These are phyloP conservation scores for Atherinomorus stipes DNA, from an alignment of 2,113 vertebrate genomes.

Conservation along the genomic window DNA sequence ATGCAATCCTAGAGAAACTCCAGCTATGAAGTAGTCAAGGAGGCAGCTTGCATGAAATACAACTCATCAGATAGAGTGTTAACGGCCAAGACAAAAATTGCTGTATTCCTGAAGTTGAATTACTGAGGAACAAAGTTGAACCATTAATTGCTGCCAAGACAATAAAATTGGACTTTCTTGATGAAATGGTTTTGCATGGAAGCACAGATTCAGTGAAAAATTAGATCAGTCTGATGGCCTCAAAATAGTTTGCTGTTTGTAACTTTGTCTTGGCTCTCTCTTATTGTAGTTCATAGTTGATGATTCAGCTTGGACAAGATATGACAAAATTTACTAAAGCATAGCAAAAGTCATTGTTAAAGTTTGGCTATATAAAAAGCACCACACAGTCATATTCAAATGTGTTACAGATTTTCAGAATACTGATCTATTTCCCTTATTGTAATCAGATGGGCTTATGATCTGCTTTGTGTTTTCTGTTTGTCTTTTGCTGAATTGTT, in stretches of 20 bases:
- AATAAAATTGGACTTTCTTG: constrained; percentile 15
- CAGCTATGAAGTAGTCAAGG: constrained; percentile 13
- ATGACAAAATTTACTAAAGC: not conserved
- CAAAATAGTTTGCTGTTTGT: not conserved
- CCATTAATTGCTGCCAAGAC: constrained; percentile 18
- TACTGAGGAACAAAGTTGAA: not conserved
- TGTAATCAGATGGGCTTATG: not conserved
- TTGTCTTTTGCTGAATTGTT: constrained; percentile 15
- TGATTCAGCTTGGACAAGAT: not conserved
- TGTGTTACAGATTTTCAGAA: constrained; percentile 19
- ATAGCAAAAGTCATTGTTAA: not conserved
- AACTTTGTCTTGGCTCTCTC: not conserved
- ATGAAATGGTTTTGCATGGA: constrained; percentile 1
- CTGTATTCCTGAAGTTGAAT: not conserved
- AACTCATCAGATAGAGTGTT: constrained; percentile 8
- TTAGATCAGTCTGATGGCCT: not conserved
- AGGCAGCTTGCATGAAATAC: constrained; percentile 25
- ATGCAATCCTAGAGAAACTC: constrained; percentile 40
- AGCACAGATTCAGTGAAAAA: not conserved
- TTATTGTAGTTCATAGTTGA: not conserved
- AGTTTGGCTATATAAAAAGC: constrained; percentile 16
- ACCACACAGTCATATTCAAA: not conserved
- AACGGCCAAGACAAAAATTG: constrained; percentile 12
- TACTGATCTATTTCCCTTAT: not conserved
- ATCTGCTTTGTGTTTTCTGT: not conserved